Conservation (phyloP, 1,140 invertebrate genomes). For the Phymastichus coffea region DNA sequence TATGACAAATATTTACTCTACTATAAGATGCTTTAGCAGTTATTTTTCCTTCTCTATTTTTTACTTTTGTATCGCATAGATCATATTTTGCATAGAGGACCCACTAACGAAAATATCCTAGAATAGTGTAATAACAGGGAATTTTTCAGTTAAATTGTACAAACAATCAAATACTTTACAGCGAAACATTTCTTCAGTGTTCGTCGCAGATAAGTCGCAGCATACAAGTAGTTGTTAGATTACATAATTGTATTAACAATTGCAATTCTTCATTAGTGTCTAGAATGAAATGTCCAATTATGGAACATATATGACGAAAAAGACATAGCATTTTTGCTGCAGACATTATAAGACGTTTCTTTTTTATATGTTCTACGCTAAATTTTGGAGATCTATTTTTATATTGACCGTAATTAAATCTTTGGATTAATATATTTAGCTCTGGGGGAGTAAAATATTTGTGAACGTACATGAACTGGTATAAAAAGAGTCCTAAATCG, state of each 20-base stretch:
- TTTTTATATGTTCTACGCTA: conserved; percentile 14
- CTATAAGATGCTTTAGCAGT: not conserved
- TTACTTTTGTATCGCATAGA: conserved; percentile 1
- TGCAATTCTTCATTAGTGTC: not conserved
- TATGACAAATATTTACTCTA: conserved; percentile 4
- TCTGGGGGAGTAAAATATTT: too few relatives aligned
- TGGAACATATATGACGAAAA: conserved; percentile 1
- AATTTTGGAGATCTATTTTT: too few relatives aligned
- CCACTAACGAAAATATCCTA: conserved; percentile 1
- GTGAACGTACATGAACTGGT: too few relatives aligned
- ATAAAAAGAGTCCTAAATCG: too few relatives aligned
- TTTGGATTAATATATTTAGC: too few relatives aligned
- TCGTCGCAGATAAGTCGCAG: not conserved
- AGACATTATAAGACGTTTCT: conserved; percentile 19
- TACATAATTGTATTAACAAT: conserved; percentile 14
- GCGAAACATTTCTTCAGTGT: not conserved
- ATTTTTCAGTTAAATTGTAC: conserved; percentile 1
- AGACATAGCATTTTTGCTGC: conserved; percentile 22
- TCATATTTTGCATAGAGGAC: conserved; percentile 5
- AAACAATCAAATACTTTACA: conserved; percentile 11
- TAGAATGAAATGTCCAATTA: not conserved
- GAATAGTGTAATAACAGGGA: conserved; percentile 6
- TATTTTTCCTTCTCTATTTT: conserved; percentile 9
- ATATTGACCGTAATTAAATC: too few relatives aligned
- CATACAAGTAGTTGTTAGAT: conserved; percentile 7